These are phyloP conservation scores for Pantherophis alleghaniensis DNA, from an alignment of 2,797 vertebrate genomes.

Conservation along the genomic window DNA sequence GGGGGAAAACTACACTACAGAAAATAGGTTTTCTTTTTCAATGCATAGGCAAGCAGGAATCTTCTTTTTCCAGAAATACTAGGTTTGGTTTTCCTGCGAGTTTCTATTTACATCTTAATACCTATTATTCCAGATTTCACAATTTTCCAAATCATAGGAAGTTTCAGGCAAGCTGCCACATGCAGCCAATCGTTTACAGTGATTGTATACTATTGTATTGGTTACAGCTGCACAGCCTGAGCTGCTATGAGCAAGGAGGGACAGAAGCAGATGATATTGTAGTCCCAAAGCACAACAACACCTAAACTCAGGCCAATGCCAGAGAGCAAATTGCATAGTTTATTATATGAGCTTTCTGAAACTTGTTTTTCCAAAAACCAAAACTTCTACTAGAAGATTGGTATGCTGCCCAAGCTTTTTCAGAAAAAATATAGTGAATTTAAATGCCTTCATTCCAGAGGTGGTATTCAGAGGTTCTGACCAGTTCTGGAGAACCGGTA, in stretches of 20 bases:
- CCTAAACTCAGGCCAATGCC: background rate
- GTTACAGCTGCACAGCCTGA: background rate
- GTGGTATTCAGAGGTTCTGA: too few species aligned
- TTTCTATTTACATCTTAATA: background rate
- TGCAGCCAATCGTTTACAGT: background rate
- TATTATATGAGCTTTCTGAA: background rate
- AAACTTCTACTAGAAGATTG: background rate
- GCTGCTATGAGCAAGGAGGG: background rate
- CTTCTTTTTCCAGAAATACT: background rate
- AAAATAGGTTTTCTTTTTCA: background rate
- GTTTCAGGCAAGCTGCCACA: background rate
- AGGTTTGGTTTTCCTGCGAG: background rate
- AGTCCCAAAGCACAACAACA: background rate
- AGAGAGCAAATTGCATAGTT: background rate
- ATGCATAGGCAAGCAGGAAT: background rate
- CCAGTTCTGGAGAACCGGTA: too few species aligned
- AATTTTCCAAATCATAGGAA: background rate
- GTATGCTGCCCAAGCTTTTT: background rate
- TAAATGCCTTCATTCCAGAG: background rate
- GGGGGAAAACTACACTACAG: background rate
- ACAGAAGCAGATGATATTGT: background rate
- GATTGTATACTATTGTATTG: background rate
- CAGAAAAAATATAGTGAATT: background rate
- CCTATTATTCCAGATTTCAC: background rate
- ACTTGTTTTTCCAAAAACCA: too few species aligned